Evolutionary conservation across 2,797 vertebrate genomes (phyloP).

Genomic region (Aldrovandia affinis): DNA sequence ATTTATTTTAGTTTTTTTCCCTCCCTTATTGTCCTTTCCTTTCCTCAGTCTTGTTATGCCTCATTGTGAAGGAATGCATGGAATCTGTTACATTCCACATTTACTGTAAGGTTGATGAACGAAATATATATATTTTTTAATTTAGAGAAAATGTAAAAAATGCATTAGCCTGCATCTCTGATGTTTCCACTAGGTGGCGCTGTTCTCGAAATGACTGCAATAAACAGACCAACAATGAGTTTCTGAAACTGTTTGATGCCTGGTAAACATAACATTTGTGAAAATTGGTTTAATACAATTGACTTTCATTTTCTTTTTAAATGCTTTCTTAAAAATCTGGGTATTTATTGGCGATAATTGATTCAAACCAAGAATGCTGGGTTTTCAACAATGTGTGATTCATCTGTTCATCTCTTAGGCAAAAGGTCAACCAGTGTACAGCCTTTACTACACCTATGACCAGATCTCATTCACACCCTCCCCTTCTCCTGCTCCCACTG

Average conservation of each 20-base stretch:
- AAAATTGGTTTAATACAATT: not conserved
- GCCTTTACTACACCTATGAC: not conserved
- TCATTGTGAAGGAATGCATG: no score
- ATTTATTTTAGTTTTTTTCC: no score
- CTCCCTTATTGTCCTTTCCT: no score
- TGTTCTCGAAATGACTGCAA: not conserved
- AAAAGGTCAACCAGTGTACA: not conserved
- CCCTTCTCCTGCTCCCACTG: not conserved
- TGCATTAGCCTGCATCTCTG: not conserved
- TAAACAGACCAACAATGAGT: not conserved
- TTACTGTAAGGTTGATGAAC: no score
- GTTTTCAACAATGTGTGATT: no score
- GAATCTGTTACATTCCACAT: no score
- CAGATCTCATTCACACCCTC: not conserved
- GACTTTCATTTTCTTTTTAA: no score
- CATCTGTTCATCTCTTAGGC: no score
- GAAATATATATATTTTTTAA: no score
- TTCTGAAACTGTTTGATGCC: not conserved
- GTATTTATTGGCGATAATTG: not conserved
- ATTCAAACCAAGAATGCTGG: not conserved
- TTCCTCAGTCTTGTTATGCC: no score
- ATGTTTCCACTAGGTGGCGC: not conserved
- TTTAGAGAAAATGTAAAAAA: no score
- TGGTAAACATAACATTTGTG: not conserved
- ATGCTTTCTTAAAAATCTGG: no score